Base-by-base conservation (phyloP, 37 sponge, comb jelly and placozoan species). In the Chondrilla cf. caribensis region DNA sequence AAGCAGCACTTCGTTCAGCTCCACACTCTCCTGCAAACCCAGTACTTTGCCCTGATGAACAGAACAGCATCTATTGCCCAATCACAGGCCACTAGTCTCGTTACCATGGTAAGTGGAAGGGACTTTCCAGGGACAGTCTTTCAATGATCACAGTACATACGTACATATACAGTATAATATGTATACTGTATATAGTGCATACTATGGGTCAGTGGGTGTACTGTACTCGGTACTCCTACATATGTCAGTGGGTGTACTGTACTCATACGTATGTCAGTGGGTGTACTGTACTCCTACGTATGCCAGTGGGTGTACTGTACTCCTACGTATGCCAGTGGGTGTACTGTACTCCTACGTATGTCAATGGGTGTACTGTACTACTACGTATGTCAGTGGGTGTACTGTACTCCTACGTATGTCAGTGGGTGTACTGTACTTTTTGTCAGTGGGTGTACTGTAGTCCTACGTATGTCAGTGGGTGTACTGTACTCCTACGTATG, bases 11-110 rank as follows among this genome's bases (percentile, higher is more conserved):
- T 38, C 43, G 24, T 73, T n/a, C 25, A n/a, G 40, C 41, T 73
- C 2, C 76, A 73, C 44, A 40, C 44, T 24, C 7, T 37, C 0
- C 43, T 73, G 44, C 76, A 73, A 11, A 39, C 76, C 1, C 76
- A 37, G 38, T 73, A 40, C 76, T 37, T 73, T 37, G 25, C 38
- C 11, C 76, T 73, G 40, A 73, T 42, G 44, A 73, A 73, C 25
- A 39, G 21, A 5, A 31, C 36, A 9, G 76, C 76, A 0, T 17
- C 36, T 37, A 25, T 40, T 39, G 44, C 76, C 38, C 40, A 73
- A 40, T 15, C 43, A 2, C 76, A 73, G 41, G 76, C 76, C 17
- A 15, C 44, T 38, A 7, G 24, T 15, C 44, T 73, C 9, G 25
- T 24, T 8, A 6, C 76, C 19, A 73, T 73, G 39, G 76, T 73